phyloP scores from a whole-genome alignment of 2,113 vertebrate species.

The Rhinoderma darwinii region DNA sequence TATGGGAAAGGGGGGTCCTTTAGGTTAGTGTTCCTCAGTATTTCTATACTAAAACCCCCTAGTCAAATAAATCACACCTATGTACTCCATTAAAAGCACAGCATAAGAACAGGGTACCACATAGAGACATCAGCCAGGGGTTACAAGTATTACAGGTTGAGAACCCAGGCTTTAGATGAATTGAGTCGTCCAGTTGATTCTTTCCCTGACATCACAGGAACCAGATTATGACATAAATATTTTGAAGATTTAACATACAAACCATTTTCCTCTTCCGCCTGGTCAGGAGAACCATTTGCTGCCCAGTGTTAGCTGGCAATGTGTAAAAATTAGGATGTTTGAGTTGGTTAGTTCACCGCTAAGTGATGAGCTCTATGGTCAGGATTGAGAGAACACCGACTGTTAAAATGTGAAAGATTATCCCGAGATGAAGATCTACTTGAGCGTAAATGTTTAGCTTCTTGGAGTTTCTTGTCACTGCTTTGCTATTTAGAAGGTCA shows the following conservation, averaged over 20 bases:
- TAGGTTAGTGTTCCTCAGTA: too few species aligned
- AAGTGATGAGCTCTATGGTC: neutral
- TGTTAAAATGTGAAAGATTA: constrained; percentile 7
- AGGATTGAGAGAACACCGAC: neutral
- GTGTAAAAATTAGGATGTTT: constrained; percentile 16
- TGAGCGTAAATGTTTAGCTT: neutral
- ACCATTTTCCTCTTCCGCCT: neutral
- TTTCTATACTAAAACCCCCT: too few species aligned
- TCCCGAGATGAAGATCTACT: neutral
- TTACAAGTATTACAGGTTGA: too few species aligned
- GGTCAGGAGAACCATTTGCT: neutral
- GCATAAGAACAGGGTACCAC: too few species aligned
- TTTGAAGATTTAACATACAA: neutral
- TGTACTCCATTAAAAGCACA: too few species aligned
- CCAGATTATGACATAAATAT: too few species aligned
- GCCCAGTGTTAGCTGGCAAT: constrained; percentile 32
- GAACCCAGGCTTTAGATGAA: too few species aligned
- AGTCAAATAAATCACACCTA: too few species aligned
- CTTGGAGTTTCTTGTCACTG: neutral
- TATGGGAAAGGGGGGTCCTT: too few species aligned
- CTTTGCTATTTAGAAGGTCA: neutral
- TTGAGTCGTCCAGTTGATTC: too few species aligned
- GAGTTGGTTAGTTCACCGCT: constrained; percentile 16
- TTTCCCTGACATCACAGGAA: too few species aligned
- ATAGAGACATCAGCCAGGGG: too few species aligned